Evolutionary conservation across 2,888 invertebrate genomes (phyloP), one percentile per base, ranked within the genome.

Genomic region (Cynaeus angustus): DNA sequence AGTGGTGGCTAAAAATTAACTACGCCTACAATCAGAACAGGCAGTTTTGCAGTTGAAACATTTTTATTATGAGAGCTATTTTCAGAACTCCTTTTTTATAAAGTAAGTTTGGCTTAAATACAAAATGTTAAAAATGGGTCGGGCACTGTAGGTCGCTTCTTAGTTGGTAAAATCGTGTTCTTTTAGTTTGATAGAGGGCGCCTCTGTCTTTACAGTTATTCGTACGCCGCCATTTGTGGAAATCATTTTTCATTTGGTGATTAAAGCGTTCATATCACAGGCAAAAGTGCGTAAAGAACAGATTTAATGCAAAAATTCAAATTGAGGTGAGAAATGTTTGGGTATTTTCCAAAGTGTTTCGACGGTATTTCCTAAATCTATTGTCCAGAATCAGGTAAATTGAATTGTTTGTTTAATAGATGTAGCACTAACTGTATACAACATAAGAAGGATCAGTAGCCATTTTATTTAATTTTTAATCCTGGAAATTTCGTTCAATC

Each of bases 191-290:
- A 21, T 21, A 21, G 21, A 21, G 21, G 21, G 2, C 21, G 21
- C 21, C 21, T 3, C 21, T 28, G 41, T 66, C 33, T 65, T 53
- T 58, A 69, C 59, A 56, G 71, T 73, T 71, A 64, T 61, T 50
- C 58, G 37, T 26, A 5, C 37, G 72, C 68, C 58, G 73, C 76
- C 77, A 75, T 76, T 74, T 67, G 68, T 68, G 68, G 73, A 76
- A 73, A 70, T 78, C 79, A 79, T 79, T 80, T 79, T 79, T 72
- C 73, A 75, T 76, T 77, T 75, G 76, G 78, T 75, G 75, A 75
- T 76, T 75, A 76, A 74, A 76, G 78, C 73, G 80, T 77, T 74
- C 76, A 75, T 77, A 76, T 76, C 74, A 74, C 61, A 74, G 74
- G 61, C 71, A 77, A 55, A 67, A 74, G 73, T 64, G 28, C 61